Percentiles rank a stretch among this genome's conserved stretches.
These are phyloP conservation scores for Caenorhabditis latens DNA, from an alignment of 1,140 invertebrate species.

Conservation along the genomic window DNA sequence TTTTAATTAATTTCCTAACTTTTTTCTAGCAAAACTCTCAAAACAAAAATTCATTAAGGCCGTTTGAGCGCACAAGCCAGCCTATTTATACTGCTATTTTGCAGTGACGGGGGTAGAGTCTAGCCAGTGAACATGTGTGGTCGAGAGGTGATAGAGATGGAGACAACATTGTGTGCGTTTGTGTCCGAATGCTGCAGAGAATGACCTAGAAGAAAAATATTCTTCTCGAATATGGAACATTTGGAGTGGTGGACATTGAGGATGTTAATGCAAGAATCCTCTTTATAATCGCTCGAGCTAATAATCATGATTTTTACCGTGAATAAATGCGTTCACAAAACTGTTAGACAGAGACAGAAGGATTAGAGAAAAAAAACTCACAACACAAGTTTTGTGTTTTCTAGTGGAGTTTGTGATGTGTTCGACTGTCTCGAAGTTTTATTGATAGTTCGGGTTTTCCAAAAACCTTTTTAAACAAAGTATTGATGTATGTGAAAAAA, in stretches of 20 bases:
- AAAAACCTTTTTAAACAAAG: background rate
- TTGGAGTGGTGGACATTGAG: background rate
- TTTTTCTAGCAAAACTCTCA: background rate
- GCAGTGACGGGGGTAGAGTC: conserved; percentile 7
- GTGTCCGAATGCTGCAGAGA: background rate
- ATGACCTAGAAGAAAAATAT: background rate
- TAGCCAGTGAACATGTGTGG: conserved; percentile 19
- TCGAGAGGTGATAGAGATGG: background rate
- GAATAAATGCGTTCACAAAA: background rate
- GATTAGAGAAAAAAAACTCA: background rate
- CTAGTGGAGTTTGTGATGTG: conserved; percentile 1
- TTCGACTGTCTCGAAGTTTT: background rate
- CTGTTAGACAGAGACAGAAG: background rate
- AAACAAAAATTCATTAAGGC: conserved; percentile 1
- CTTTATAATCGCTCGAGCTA: background rate
- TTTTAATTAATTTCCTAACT: too few species aligned
- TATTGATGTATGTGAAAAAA: too few species aligned
- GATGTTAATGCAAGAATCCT: background rate
- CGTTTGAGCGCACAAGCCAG: background rate
- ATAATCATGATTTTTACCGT: background rate
- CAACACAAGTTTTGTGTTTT: background rate
- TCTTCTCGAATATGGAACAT: background rate
- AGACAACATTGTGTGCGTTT: conserved; percentile 8
- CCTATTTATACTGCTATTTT: conserved; percentile 32
- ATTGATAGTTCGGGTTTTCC: background rate